Conservation (phyloP, 2,797 vertebrate species). For the Zonotrichia albicollis region DNA sequence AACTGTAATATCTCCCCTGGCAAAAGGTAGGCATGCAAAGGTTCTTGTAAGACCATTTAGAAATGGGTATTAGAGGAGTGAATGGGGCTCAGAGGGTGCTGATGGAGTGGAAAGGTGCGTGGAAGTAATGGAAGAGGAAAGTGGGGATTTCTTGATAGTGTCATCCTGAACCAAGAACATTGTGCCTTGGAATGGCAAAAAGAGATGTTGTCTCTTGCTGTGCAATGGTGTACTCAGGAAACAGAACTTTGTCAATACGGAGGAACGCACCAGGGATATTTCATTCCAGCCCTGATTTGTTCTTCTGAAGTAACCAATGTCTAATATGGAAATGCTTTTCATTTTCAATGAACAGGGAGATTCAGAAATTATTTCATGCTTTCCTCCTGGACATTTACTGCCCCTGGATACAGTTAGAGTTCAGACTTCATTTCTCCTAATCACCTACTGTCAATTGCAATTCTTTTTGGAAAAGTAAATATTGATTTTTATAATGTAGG, state of each 20-base stretch:
- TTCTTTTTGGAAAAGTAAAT: constrained; percentile 27
- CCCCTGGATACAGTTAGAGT: background rate
- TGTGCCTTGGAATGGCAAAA: background rate
- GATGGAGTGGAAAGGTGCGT: background rate
- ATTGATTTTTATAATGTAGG: constrained; percentile 12
- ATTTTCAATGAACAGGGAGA: background rate
- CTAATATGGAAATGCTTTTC: background rate
- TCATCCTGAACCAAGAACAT: background rate
- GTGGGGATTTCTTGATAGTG: background rate
- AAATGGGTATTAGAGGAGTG: background rate
- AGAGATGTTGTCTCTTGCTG: background rate
- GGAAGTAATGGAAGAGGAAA: background rate
- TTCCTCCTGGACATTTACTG: background rate
- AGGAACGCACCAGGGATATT: background rate
- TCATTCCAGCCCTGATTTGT: background rate
- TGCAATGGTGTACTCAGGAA: background rate
- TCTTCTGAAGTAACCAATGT: background rate
- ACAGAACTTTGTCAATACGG: background rate
- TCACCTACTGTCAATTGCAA: background rate
- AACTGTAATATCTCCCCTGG: background rate
- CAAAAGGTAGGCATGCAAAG: background rate
- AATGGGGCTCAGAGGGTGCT: background rate
- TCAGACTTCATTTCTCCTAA: background rate
- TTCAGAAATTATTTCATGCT: background rate
- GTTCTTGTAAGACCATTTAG: background rate